Base-by-base conservation (phyloP, 2,888 invertebrate genomes). In the Plagiodera versicolora region DNA sequence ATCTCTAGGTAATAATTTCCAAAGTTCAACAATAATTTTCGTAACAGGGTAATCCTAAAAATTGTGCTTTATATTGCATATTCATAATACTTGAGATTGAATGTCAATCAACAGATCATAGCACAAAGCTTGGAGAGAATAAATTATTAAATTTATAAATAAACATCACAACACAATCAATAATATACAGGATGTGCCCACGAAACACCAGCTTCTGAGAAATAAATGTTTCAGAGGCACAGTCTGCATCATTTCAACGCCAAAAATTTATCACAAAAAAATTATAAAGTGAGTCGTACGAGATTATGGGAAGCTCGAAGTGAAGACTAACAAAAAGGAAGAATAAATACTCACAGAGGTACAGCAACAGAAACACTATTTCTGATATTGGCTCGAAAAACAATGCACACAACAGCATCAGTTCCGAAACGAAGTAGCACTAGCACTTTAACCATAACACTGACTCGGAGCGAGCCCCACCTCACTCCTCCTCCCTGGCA, bases 11-110 rank as follows among this genome's bases (percentile, higher is more conserved):
- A 14, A 24, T 53, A 45, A 53, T 44, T 52, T 53, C 44, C n/a
- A 44, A 53, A 16, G 18, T 39, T 52, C 20, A 53, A 53, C 53
- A 53, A 44, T 53, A 53, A 53, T 35, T 53, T 17, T 35, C 28
- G 28, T 44, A 39, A 53, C 35, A 53, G 53, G 20, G 44, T 24
- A 16, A 53, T 44, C 28, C 24, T 14, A 16, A 44, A 45, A 5
- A 53, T 53, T 53, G 53, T 53, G 53, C 53, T 53, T 53, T 20
- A 44, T 44, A 39, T 53, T 53, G 52, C 20, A 39, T 39, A 39
- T 39, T 14, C 14, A 39, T 39, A 39, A 39, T 39, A 39, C 39
- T 39, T 14, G 14, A 39, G 39, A 10, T 39, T 14, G 14, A 39
- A 39, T 32, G 2, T 5, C 32, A 32, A 32, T 32, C n/a, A 32